Evolutionary conservation across 2,113 vertebrate species (phyloP).

Genomic region (Antigone vipio): DNA sequence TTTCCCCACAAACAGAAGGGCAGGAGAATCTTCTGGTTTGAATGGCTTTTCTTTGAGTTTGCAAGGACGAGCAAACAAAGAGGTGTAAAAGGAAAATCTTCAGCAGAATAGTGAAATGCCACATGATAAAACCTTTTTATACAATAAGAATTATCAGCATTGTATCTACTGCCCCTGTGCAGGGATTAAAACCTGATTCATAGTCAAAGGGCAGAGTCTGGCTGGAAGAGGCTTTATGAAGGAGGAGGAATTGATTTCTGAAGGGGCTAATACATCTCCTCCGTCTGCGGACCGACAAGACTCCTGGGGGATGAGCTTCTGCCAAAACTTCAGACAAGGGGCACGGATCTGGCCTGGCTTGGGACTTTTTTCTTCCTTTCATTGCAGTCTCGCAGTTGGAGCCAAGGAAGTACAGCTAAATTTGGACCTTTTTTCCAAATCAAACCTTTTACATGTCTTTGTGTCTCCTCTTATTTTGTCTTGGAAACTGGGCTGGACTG

Average conservation of each 20-base stretch:
- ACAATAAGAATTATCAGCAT: not conserved
- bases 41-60: not conserved
- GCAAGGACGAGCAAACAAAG: not conserved
- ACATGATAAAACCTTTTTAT: not conserved
- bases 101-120: not conserved
- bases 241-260: not conserved
- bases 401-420: not conserved
- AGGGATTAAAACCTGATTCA: not conserved
- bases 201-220: not conserved
- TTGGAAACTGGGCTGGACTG: not conserved
- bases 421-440: not conserved
- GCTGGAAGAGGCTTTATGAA: not conserved
- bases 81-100: not conserved
- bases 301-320: not conserved
- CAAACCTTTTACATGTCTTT: not conserved
- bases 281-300: accelerated
- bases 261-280: not conserved
- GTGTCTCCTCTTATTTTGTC: not conserved
- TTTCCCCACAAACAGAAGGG: not conserved
- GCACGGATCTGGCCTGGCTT: not conserved
- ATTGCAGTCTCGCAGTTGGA: not conserved
- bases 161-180: not conserved
- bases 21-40: not conserved
- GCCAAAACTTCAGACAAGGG: not conserved
- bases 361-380: not conserved